Base-by-base conservation (phyloP, 2,113 vertebrate genomes). In the Nyctibius bracteatus region DNA sequence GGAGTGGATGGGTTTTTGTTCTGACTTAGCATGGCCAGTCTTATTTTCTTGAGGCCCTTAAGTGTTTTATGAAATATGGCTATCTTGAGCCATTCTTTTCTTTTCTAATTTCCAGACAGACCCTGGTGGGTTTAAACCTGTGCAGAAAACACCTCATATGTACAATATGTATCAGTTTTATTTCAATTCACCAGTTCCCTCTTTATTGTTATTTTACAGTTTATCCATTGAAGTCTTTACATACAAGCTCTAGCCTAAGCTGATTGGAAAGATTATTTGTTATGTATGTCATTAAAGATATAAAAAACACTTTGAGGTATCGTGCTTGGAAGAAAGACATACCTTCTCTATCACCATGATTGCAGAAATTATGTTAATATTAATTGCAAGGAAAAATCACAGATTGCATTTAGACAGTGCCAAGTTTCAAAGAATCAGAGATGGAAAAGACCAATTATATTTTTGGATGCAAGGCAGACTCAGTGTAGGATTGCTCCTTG, bases 341-440 rank as follows among this genome's bases (percentile, higher is more conserved):
- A 87, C 19, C 17, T 90, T 51, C 33, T 75, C 28, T 87, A 39
- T 94, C 88, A 61, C 33, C 49, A 88, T 86, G 77, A 86, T 81
- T 91, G 52, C 41, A 97, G 12, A 85, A 88, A 91, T 91, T 80
- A 80, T 88, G 92, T 51, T 73, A 84, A 68, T 95, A 91, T 57
- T 67, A 86, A 92, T 59, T 81, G 7, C 21, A 74, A 84, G 28
- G 2, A 65, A 70, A 75, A 55, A 16, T 18, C 21, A 67, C 49
- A 58, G 23, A 85, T 78, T 79, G 8, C 30, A 44, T 11, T 67
- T n/a, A 74, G 9, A 54, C 27, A 85, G 6, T 43, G 52, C 24
- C 82, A 81, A 81, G 18, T 92, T 95, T 92, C 61, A 91, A 84
- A 86, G n/a, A 84, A 65, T 82, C 62, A 75, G 81, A 81, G 66